Base-by-base conservation (phyloP, 1,140 invertebrate genomes). In the Lasioglossum baleicum region DNA sequence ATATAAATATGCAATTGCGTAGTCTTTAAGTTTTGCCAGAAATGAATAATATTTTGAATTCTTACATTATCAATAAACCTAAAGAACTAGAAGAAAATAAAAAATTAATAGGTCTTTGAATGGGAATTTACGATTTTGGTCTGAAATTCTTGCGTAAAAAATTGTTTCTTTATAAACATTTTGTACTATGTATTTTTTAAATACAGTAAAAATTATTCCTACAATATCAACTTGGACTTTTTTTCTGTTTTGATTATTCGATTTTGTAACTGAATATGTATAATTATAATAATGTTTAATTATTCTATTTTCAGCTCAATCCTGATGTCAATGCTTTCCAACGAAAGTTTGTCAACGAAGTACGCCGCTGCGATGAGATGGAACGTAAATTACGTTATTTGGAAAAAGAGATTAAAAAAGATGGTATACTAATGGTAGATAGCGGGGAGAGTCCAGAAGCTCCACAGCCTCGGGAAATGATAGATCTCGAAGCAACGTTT, bases 321-420 rank as follows among this genome's bases (percentile, higher is more conserved):
- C 97, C 98, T 6, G 97, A 98, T 92, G 97, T 98, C 2, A 99
- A 98, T 93, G 97, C 97, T 31, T 99, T 99, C 89, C 98, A 99
- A 96, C 95, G 98, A 64, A 98, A 98, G 92, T 98, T 98, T 92
- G 97, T 98, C 10, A 97, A 96, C 88, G 97, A 98, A 92, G 97
- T 98, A n/a, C 94, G 97, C 72, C 94, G 97, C 81, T 98, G 97
- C 90, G 97, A 98, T 92, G 98, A 98, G 93, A 97, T 99, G 96
- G 98, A 99, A 93, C 94, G 98, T 48, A 98, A 98, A 91, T 93
- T 99, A 53, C 96, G 98, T 11, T 99, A 99, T 91, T 92, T 99
- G 88, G 99, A 99, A 91, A 99, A 98, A 90, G 99, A 99, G 94
- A 99, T 99, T 82, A 97, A 98, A 84, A 99, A 99, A 88, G 99